Evolutionary conservation across 2,797 vertebrate species (phyloP).

Genomic region (Fistularia tabacaria): DNA sequence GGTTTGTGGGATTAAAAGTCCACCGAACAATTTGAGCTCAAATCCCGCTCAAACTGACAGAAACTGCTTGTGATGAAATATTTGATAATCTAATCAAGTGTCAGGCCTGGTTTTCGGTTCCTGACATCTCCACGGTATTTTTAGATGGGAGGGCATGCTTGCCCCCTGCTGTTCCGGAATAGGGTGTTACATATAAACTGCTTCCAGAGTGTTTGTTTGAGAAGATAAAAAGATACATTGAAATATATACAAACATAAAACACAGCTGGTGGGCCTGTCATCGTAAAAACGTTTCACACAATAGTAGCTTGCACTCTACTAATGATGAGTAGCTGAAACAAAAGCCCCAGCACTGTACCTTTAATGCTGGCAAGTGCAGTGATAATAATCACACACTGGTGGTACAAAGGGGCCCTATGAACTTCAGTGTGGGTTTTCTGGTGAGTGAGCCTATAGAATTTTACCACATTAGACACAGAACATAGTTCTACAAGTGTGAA

Average conservation of each 20-base stretch:
- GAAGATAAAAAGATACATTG: neutral
- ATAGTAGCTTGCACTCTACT: slow-evolving; percentile 28
- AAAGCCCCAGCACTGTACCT: slow-evolving; percentile 33
- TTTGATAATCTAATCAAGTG: slow-evolving; percentile 54
- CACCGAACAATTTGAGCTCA: neutral
- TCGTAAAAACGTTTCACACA: slow-evolving; percentile 15
- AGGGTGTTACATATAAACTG: slow-evolving; percentile 36
- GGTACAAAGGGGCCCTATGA: slow-evolving; percentile 28
- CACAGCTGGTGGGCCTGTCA: neutral
- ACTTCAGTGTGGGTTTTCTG: slow-evolving; percentile 50
- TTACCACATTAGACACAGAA: slow-evolving; percentile 50
- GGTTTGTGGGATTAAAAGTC: slow-evolving; percentile 5
- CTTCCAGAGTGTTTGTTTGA: slow-evolving; percentile 10
- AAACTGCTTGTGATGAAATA: slow-evolving; percentile 32
- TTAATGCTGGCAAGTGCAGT: slow-evolving; percentile 45
- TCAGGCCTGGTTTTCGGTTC: slow-evolving; percentile 21
- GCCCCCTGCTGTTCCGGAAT: slow-evolving; percentile 34
- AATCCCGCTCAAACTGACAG: slow-evolving; percentile 11
- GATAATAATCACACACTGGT: slow-evolving; percentile 51
- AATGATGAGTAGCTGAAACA: slow-evolving; percentile 39
- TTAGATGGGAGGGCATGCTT: slow-evolving; percentile 18
- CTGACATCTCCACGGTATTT: slow-evolving; percentile 39
- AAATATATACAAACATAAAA: slow-evolving; percentile 8
- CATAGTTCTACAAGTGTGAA: slow-evolving; percentile 54
- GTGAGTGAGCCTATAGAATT: slow-evolving; percentile 56